Base-by-base conservation (phyloP, 2,113 vertebrate species). In the Paradisaea rubra region DNA sequence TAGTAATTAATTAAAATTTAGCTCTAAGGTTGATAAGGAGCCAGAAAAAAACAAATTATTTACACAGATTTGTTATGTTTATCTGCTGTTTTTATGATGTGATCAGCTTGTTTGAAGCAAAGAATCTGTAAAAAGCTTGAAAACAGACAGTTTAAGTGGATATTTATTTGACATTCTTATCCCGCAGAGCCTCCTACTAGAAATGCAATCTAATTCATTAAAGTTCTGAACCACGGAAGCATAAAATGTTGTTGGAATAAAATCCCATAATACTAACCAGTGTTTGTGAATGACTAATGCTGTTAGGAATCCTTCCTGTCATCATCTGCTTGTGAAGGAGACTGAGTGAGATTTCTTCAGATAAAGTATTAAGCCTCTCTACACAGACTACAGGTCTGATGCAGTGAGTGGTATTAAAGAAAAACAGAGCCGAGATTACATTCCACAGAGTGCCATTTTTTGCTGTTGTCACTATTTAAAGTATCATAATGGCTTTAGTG, bases 261-360 rank as follows among this genome's bases (percentile, higher is more conserved):
- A 94, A 95, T 82, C 70, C 31, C n/a, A 33, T 59, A 56, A 53
- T 66, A 76, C 30, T 85, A 91, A 90, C 21, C 28, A 47, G 39
- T 93, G 77, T 92, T 91, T 92, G 91, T 86, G 89, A 94, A 94
- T 94, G 59, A 95, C 54, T 96, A 65, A 95, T 81, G 77, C 30
- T 83, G 47, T 91, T 89, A 81, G 60, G 70, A 61, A 87, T 65
- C 49, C 65, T 89, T 91, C 68, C 71, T 21, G 22, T 83, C 88
- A 70, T 95, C 92, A 92, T 86, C 81, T 92, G 24, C 78, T 87
- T 69, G 41, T 56, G 42, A 87, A 95, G 79, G 66, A 91, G 71
- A 63, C 66, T 85, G 91, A 91, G 44, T 66, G 49, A 86, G 74
- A 85, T 93, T 93, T 94, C 42, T 88, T 69, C 49, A 92, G 83